These are phyloP conservation scores for Seira musarum DNA, from an alignment of 2,888 invertebrate species.

Conservation along the genomic window DNA sequence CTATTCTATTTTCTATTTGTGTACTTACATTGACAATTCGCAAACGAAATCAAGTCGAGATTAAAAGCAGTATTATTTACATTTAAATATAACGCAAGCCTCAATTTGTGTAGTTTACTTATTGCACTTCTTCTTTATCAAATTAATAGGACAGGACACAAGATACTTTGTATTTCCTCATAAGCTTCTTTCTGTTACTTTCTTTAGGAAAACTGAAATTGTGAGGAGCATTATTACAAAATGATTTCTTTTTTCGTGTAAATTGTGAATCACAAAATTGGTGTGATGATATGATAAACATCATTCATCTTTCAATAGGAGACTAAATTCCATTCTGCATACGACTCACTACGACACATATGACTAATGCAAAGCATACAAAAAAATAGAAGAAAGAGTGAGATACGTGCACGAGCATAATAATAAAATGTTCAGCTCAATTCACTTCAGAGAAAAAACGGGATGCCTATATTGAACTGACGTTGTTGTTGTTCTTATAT, in stretches of 20 bases:
- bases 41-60: too few relatives aligned
- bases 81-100: too few relatives aligned
- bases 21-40: too few relatives aligned
- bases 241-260: not conserved
- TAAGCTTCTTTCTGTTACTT: not conserved
- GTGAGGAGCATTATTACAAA: not conserved
- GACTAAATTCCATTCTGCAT: not conserved
- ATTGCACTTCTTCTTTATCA: too few relatives aligned
- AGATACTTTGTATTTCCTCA: not conserved
- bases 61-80: too few relatives aligned
- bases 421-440: not conserved
- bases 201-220: not conserved
- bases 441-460: not conserved
- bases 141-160: too few relatives aligned
- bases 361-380: not conserved
- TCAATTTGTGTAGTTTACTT: too few relatives aligned
- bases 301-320: not conserved
- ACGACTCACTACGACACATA: not conserved
- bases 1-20: too few relatives aligned
- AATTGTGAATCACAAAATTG: not conserved
- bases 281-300: not conserved
- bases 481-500: too few relatives aligned
- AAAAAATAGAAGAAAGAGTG: not conserved
- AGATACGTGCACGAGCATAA: conserved; percentile 5
- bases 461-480: not conserved